Conservation (phyloP, 1,140 invertebrate genomes). For the Tetragonula clypearis region DNA sequence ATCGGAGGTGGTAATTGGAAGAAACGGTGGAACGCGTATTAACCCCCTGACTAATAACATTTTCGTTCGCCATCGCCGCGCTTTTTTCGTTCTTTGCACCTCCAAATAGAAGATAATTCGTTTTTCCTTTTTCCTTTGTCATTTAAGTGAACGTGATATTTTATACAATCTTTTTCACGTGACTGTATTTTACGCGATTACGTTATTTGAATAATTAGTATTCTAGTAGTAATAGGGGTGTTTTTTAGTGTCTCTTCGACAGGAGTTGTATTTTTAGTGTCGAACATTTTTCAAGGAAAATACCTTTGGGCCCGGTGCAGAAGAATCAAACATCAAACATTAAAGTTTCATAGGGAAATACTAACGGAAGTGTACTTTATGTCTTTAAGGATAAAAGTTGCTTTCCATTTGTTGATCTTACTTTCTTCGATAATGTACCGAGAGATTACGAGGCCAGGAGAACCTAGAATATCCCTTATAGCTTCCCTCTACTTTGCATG, state of each 20-base stretch:
- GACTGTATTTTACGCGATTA: too few species aligned
- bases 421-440: neutral
- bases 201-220: neutral
- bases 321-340: neutral
- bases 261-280: neutral
- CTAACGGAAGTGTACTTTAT: neutral
- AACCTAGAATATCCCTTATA: neutral
- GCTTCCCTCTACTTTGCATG: neutral
- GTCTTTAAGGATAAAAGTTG: neutral
- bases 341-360: neutral
- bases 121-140: neutral
- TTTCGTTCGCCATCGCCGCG: too few species aligned
- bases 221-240: too few species aligned
- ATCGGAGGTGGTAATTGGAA: constrained; percentile 16
- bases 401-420: neutral
- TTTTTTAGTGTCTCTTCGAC: neutral
- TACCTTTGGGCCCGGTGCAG: neutral
- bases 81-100: neutral
- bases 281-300: neutral
- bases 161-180: neutral
- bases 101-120: neutral
- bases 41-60: constrained; percentile 45
- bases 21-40: constrained; percentile 19
- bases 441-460: too few species aligned
- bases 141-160: too few species aligned